Evolutionary conservation across 2,113 vertebrate genomes (phyloP), one percentile per base, ranked within the genome.

Genomic region (Etheostoma spectabile): DNA sequence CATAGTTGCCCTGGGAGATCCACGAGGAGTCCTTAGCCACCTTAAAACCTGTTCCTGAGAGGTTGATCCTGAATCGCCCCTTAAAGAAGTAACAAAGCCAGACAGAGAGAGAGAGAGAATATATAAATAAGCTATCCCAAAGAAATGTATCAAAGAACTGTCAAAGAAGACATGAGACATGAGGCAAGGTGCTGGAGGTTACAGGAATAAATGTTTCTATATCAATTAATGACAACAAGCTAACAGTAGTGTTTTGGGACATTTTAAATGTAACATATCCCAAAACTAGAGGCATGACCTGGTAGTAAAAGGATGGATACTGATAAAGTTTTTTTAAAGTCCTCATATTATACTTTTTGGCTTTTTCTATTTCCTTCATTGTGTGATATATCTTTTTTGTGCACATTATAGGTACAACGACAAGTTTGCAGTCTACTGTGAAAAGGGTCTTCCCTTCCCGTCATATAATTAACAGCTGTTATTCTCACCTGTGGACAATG

Each of bases 31-130:
- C 91, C 51, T 95, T 95, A 0, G 84, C 80, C 66, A 99, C 89
- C 24, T 95, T 95, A 18, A 99, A 93, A 18, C 98, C 98, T 1
- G 98, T 99, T 89, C 97, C 97, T 0, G 95, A 95, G 16, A 99
- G 97, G 92, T 98, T 97, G 92, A 99, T 93, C 82, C 96, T 96
- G 86, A 99, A 99, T 3, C 94, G 97, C 66, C 98, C 98, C 98
- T 99, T 79, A 82, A 84, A 81, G 35, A 68, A 77, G 63, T 52
- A 1, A 35, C 5, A 71, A 42, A 42, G 38, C 11, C 38, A 11
- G 38, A 42, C 38, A 42, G 38, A 42, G 14, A 79, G 18, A 53
- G 18, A 53, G 1, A 63, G 5, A 68, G 16, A 27, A 3, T 13
- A 51, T 14, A 38, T 55, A 8, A 59, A 53, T 30, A 30, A 33